Conservation (phyloP, 2,113 vertebrate species). For the Lontra canadensis region DNA sequence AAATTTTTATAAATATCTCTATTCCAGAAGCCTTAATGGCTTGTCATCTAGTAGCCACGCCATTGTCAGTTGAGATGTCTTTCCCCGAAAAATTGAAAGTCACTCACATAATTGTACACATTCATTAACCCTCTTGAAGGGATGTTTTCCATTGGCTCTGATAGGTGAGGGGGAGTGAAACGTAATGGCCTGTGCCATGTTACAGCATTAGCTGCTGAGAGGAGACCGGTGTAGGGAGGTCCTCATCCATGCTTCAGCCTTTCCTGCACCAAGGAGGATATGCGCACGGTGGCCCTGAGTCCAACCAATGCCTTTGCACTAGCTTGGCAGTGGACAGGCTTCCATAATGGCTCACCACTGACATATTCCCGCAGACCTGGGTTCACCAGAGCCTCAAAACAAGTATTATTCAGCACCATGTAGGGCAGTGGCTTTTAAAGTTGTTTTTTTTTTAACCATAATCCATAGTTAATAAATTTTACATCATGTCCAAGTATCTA, state of each 20-base stretch:
- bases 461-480: not conserved
- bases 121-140: not conserved
- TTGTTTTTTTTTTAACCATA: not conserved
- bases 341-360: not conserved
- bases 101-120: accelerated
- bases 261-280: not conserved
- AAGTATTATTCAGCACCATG: not conserved
- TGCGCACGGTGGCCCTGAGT: not conserved
- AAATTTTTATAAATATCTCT: not conserved
- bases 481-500: not conserved
- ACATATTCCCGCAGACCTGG: not conserved
- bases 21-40: not conserved
- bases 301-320: not conserved
- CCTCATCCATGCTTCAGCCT: not conserved
- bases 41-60: not conserved
- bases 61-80: not conserved
- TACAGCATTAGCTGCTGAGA: not conserved
- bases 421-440: not conserved
- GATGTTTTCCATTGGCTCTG: not conserved
- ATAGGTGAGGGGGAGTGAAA: not conserved
- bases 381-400: not conserved
- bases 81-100: not conserved
- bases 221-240: not conserved
- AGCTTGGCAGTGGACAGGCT: no score
- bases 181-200: not conserved